Percentiles rank a stretch among this genome's conserved stretches.
These are phyloP conservation scores for Tethya wilhelma DNA, from an alignment of 37 sponge, comb jelly and placozoan genomes.

Conservation along the genomic window DNA sequence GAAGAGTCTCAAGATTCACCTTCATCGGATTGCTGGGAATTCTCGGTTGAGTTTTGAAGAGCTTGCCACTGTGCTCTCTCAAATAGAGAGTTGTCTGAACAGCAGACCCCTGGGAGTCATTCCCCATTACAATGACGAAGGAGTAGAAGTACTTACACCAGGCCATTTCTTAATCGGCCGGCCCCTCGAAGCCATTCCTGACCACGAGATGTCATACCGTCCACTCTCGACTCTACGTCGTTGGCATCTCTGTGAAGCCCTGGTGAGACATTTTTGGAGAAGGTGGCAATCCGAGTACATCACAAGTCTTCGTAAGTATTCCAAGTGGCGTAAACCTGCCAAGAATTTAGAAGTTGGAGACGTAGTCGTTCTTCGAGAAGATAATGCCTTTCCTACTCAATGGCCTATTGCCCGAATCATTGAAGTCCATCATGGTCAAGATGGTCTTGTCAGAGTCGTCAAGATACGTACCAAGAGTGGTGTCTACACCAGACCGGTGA, in stretches of 20 bases:
- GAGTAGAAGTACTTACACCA: constrained; percentile 44
- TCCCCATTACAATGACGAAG: constrained; percentile 24
- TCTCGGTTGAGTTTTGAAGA: not conserved
- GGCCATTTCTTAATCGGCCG: constrained; percentile 49
- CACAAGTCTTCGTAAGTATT: not conserved
- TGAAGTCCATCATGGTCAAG: too few relatives aligned
- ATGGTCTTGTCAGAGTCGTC: too few relatives aligned
- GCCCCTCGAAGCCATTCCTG: constrained; percentile 22
- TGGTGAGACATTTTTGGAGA: constrained; percentile 50
- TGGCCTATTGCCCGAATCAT: too few relatives aligned
- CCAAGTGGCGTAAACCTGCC: constrained; percentile 23
- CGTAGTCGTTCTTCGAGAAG: too few relatives aligned
- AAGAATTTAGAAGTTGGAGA: constrained; percentile 14
- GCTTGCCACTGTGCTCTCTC: not conserved
- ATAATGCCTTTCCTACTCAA: too few relatives aligned
- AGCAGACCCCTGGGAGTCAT: constrained; percentile 29
- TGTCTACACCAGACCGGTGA: too few relatives aligned
- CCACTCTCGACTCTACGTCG: constrained; percentile 8
- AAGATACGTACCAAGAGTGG: too few relatives aligned
- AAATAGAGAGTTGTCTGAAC: constrained; percentile 47
- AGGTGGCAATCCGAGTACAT: constrained; percentile 41
- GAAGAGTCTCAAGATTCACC: not conserved
- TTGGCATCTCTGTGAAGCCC: constrained; percentile 30
- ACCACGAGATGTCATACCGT: too few relatives aligned
- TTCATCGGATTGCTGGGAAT: not conserved